These are phyloP conservation scores for Fratercula arctica DNA, from an alignment of 2,797 vertebrate genomes.

Conservation along the genomic window DNA sequence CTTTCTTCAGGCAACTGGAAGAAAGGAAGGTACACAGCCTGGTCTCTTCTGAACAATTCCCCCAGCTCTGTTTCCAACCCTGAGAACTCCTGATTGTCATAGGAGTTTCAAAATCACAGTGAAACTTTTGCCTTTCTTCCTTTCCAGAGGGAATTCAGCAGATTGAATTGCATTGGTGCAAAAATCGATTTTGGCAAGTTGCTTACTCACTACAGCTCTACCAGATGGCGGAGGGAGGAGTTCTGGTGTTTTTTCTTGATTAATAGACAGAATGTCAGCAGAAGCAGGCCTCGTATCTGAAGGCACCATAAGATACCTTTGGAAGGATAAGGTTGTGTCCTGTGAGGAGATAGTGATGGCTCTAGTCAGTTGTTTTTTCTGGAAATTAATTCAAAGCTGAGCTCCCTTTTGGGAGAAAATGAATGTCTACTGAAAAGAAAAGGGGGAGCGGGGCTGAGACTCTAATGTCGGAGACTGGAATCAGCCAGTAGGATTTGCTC, in stretches of 20 bases:
- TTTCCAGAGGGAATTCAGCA: neutral
- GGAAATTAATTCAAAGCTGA: neutral
- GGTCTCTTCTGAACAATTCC: neutral
- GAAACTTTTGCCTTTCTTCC: neutral
- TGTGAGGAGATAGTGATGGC: neutral
- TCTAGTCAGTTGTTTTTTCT: neutral
- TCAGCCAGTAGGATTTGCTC: neutral
- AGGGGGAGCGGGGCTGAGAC: neutral
- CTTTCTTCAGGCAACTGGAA: neutral
- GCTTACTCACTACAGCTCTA: neutral
- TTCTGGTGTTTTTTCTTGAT: neutral
- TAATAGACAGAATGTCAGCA: too few relatives aligned
- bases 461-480: neutral
- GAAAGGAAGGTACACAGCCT: too few relatives aligned
- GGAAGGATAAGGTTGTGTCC: neutral
- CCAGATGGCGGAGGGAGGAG: neutral
- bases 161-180: too few relatives aligned
- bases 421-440: neutral
- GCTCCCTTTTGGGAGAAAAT: neutral
- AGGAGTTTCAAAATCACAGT: fast-evolving
- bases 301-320: neutral
- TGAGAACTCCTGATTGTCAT: neutral
- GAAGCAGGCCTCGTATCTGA: neutral
- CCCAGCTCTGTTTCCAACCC: neutral
- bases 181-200: fast-evolving